These are phyloP conservation scores for Notarius quadriscutis DNA, from an alignment of 2,113 vertebrate species.

Conservation along the genomic window DNA sequence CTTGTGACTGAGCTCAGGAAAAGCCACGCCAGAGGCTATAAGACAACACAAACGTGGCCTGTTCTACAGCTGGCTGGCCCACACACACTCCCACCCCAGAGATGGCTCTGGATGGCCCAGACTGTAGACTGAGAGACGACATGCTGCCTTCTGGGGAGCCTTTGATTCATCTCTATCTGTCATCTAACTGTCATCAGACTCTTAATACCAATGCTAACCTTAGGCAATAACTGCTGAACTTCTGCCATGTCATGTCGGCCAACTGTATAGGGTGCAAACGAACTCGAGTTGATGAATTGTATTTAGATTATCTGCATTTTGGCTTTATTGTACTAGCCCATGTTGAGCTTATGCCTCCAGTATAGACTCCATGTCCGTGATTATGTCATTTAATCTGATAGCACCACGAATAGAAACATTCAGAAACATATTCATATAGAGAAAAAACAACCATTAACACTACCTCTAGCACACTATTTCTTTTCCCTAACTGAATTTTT, in stretches of 20 bases:
- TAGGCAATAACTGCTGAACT: conserved; percentile 4
- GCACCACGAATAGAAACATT: neutral
- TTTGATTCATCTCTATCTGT: neutral
- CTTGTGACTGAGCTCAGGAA: conserved; percentile 38
- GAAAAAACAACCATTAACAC: neutral
- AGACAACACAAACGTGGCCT: conserved; percentile 37
- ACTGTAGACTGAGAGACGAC: conserved; percentile 32
- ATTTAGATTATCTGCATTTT: neutral
- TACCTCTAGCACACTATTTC: neutral
- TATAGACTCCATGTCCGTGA: neutral
- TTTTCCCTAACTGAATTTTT: neutral
- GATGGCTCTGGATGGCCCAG: conserved; percentile 16
- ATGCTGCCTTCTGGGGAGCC: conserved; percentile 19
- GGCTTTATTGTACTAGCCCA: neutral
- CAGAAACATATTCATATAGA: neutral
- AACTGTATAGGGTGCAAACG: neutral
- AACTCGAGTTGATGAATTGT: neutral
- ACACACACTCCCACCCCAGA: conserved; percentile 13
- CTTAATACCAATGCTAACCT: neutral
- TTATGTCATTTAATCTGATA: neutral
- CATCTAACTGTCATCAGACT: neutral
- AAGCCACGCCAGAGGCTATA: conserved; percentile 40
- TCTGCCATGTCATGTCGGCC: neutral
- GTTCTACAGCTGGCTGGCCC: conserved; percentile 30
- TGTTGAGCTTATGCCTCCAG: neutral